A percentile compares a stretch with the other conserved stretches of the same genome.
Conservation (phyloP, 1,140 invertebrate genomes). For the Caenorhabditis remanei region DNA sequence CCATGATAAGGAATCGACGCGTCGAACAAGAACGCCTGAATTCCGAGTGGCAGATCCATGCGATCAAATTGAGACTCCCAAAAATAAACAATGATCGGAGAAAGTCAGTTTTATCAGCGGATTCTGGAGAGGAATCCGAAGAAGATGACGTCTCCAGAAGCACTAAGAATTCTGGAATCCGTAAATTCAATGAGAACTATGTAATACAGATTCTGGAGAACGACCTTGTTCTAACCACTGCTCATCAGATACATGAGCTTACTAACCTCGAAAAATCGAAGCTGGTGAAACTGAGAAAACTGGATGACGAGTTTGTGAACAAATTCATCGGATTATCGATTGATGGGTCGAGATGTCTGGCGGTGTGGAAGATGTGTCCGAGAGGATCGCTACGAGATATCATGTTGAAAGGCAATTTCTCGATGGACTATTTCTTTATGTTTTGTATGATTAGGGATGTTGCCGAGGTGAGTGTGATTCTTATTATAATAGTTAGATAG, state of each 20-base stretch:
- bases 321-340: constrained; percentile 87
- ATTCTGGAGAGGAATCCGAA: not conserved
- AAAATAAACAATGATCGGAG: constrained; percentile 64
- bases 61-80: constrained; percentile 6
- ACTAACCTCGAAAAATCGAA: not conserved
- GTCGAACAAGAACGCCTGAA: constrained; percentile 53
- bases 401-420: constrained; percentile 90
- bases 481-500: too few species aligned
- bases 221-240: constrained; percentile 68
- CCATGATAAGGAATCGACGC: constrained; percentile 3
- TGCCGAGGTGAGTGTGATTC: too few species aligned
- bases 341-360: constrained; percentile 82
- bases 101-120: constrained; percentile 46
- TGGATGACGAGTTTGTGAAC: constrained; percentile 75
- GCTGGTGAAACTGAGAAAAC: constrained; percentile 63
- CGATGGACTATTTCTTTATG: constrained; percentile 87
- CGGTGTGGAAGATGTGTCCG: constrained; percentile 86
- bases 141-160: not conserved
- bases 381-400: constrained; percentile 85
- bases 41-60: constrained; percentile 59
- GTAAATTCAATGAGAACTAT: constrained; percentile 48
- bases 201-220: constrained; percentile 1
- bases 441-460: constrained; percentile 86
- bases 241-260: constrained; percentile 37
- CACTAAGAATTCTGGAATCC: not conserved